A percentile compares a stretch with the other conserved stretches of the same genome.
Evolutionary conservation across 1,140 invertebrate genomes (phyloP).

Genomic region (Gonioctena quinquepunctata): DNA sequence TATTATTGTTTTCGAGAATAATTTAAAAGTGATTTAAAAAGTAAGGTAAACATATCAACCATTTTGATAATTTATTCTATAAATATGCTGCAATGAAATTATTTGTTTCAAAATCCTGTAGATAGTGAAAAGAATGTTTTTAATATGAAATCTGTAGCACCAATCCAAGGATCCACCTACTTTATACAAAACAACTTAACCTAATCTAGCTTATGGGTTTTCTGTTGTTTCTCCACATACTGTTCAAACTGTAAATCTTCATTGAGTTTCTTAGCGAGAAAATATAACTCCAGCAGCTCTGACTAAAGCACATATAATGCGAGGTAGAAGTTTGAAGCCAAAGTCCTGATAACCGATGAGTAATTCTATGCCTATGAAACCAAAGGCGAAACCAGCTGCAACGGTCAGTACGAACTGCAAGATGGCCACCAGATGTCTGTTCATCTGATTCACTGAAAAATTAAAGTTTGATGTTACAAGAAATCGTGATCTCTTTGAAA

Average conservation of each 20-base stretch:
- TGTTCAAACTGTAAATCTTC: constrained; percentile 57
- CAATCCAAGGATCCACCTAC: no score
- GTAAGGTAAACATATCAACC: no score
- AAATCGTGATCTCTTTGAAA: no score
- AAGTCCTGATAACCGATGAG: constrained; percentile 78
- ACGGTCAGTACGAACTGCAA: constrained; percentile 82
- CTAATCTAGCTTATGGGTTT: not conserved
- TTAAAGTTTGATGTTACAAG: no score
- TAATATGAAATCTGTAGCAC: no score
- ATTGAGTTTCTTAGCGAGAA: constrained; percentile 79
- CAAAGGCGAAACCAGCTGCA: constrained; percentile 77
- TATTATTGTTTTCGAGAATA: no score
- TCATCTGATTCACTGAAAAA: constrained; percentile 81
- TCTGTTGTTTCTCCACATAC: not conserved
- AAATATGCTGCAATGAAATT: no score
- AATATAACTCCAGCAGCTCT: constrained; percentile 87
- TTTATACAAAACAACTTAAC: not conserved
- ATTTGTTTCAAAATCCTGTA: no score
- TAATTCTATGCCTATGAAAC: constrained; percentile 78
- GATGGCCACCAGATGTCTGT: constrained; percentile 79
- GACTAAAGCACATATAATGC: constrained; percentile 77
- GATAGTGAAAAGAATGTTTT: no score
- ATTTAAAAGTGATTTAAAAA: no score
- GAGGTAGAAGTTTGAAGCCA: constrained; percentile 77
- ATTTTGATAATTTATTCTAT: no score